These are phyloP conservation scores for Drosophila kurseongensis DNA, from an alignment of 1,140 invertebrate species.

Conservation along the genomic window DNA sequence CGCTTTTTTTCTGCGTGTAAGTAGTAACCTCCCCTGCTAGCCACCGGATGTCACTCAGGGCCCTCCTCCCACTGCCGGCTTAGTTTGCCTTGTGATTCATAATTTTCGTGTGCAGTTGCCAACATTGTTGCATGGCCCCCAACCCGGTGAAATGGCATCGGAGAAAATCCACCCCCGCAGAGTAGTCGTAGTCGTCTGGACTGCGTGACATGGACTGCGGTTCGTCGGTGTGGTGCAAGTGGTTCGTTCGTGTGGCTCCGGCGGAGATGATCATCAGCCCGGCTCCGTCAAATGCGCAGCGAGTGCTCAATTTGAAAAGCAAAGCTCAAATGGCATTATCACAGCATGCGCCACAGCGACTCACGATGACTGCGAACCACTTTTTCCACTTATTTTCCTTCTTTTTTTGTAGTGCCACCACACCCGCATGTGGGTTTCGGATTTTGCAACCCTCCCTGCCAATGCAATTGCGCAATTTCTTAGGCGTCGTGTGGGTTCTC, in stretches of 20 bases:
- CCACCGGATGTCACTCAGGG: conserved; percentile 67
- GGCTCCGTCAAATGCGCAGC: conserved; percentile 59
- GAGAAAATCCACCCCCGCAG: conserved; percentile 66
- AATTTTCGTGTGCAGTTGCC: conserved; percentile 60
- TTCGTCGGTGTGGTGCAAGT: conserved; percentile 23
- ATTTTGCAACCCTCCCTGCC: conserved; percentile 63
- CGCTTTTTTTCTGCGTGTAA: conserved; percentile 15
- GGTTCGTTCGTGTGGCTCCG: conserved; percentile 9
- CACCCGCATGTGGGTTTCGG: conserved; percentile 69
- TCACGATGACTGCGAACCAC: conserved; percentile 10
- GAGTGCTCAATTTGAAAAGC: conserved; percentile 80
- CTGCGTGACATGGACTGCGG: conserved; percentile 29
- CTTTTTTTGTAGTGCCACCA: conserved; percentile 24
- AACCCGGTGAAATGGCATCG: conserved; percentile 12
- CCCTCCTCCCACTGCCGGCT: conserved; percentile 17
- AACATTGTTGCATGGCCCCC: conserved; percentile 55
- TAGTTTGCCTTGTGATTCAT: conserved; percentile 64
- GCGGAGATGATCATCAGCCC: conserved; percentile 46
- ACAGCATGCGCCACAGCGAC: conserved; percentile 66
- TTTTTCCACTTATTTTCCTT: not conserved
- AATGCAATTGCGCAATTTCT: conserved; percentile 66
- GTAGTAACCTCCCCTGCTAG: conserved; percentile 18
- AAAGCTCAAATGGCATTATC: conserved; percentile 78
- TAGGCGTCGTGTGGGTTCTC: conserved; percentile 59
- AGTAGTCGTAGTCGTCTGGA: conserved; percentile 26